Evolutionary conservation across 2,113 vertebrate genomes (phyloP), one percentile per base, ranked within the genome.

Genomic region (Trochalopteron elliotii): DNA sequence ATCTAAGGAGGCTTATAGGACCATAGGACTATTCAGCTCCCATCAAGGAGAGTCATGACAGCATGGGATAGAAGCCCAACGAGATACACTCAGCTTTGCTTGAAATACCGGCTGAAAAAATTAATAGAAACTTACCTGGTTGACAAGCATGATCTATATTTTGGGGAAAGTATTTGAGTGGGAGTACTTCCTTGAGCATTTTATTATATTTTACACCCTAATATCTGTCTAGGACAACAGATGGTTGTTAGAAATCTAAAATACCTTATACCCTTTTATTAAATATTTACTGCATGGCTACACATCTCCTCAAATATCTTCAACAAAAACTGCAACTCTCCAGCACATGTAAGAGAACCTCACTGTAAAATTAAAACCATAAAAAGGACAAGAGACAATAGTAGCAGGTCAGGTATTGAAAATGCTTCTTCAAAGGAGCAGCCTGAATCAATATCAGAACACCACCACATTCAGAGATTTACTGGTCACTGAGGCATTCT

Each of bases 201-300:
- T 76, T 24, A 4, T 33, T 7, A 3, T 61, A 35, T 83, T 86
- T 89, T 86, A 61, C 4, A 2, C 12, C 9, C 18, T 39, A 23
- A 60, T 7, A 12, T 44, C 18, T 12, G 5, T 86, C 6, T 27
- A 55, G 72, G 7, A 10, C 22, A 63, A 31, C 2, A 75, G 7
- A 7, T 49, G 5, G 35, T 74, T 67, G 5, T 49, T 61, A 57
- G 23, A 60, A 89, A 53, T 0, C 11, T 63, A 28, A 83, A 74
- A 12, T 6, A 79, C 14, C 3, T 61, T 27, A 6, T 35, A 13
- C 1, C 1, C 3, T 85, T 79, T 70, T 31, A 47, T 3, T 0
- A 61, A 88, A 57, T 49, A 40, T 40, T 74, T 74, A 20, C 22
- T 45, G 4, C 2, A 9, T 31, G 22, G 2, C 11, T 67, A 11